These are phyloP conservation scores for Morone saxatilis DNA, from an alignment of 2,113 vertebrate genomes.

Conservation along the genomic window DNA sequence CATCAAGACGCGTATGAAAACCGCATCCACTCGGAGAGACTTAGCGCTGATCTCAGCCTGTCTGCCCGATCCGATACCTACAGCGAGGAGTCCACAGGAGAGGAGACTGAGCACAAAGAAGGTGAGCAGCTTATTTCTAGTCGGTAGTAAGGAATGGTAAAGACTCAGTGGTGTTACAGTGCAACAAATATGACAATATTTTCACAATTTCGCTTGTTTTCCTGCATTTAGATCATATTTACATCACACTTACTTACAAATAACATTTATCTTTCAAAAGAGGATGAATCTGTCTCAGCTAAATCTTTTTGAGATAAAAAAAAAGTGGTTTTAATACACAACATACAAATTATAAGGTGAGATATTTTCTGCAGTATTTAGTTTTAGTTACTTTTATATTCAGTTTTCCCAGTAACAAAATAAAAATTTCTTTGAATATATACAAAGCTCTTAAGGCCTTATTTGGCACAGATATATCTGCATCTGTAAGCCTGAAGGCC, in stretches of 20 bases:
- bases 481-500: too few species aligned
- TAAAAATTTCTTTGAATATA: not conserved
- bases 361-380: not conserved
- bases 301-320: not conserved
- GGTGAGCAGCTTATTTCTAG: slow-evolving; percentile 48
- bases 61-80: slow-evolving; percentile 20
- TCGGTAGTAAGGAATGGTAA: not conserved
- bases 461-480: not conserved
- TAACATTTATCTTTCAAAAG: not conserved
- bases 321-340: not conserved
- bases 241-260: not conserved
- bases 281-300: not conserved
- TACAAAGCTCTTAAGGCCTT: not conserved
- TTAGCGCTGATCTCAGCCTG: slow-evolving; percentile 6
- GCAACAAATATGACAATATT: not conserved
- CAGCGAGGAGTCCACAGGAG: slow-evolving; percentile 59
- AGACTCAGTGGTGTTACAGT: too few species aligned
- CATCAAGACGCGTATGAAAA: slow-evolving; percentile 15
- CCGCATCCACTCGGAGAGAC: slow-evolving; percentile 7
- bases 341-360: not conserved
- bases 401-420: not conserved
- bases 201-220: not conserved
- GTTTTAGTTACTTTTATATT: not conserved
- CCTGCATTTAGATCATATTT: not conserved
- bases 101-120: slow-evolving; percentile 56